Evolutionary conservation across 2,797 vertebrate genomes (phyloP).

Genomic region (Strix occidentalis): DNA sequence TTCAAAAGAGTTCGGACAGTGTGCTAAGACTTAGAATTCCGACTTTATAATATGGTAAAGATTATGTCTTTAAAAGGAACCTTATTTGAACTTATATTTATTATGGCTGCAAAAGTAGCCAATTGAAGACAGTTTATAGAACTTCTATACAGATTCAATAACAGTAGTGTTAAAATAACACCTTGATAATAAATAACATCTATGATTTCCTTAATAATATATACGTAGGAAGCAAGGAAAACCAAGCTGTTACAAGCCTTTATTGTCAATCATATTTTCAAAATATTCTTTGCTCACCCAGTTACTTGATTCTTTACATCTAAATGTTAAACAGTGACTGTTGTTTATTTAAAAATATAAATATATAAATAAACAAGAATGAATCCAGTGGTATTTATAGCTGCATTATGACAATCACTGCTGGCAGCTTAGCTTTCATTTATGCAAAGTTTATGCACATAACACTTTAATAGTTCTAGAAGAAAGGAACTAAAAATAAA

Average conservation of each 20-base stretch:
- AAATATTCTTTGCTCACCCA: neutral
- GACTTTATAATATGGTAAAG: neutral
- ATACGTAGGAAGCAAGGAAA: neutral
- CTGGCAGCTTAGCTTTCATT: constrained; percentile 24
- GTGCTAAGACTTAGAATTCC: neutral
- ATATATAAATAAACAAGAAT: neutral
- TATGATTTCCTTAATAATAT: neutral
- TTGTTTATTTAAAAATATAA: neutral
- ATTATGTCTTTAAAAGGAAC: neutral
- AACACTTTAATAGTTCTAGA: constrained; percentile 1
- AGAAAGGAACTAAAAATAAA: constrained; percentile 42
- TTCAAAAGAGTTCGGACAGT: neutral
- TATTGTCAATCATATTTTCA: neutral
- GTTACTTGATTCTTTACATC: neutral
- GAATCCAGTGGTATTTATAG: neutral
- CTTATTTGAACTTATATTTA: neutral
- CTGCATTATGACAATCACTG: neutral
- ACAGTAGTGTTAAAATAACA: neutral
- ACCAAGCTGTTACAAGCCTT: neutral
- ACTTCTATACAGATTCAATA: neutral
- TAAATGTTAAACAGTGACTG: neutral
- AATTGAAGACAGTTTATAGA: neutral
- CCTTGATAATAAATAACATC: neutral
- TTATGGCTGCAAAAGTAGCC: neutral
- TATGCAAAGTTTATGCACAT: constrained; percentile 11